These are phyloP conservation scores for Tapirus terrestris DNA, from an alignment of 2,113 vertebrate genomes.

Conservation along the genomic window DNA sequence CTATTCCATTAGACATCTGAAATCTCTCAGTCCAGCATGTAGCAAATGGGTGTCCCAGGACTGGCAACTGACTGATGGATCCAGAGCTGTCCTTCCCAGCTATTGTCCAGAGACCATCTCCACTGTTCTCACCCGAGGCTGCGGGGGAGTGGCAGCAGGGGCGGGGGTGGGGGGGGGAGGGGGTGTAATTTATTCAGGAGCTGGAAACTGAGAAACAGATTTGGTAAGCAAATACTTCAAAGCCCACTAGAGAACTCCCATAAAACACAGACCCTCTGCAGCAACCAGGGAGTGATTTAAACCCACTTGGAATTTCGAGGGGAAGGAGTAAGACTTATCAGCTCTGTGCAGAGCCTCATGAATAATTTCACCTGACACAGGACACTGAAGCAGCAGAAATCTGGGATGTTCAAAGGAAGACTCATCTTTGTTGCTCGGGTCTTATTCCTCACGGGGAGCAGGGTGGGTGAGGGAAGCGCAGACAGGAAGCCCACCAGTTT, in stretches of 20 bases:
- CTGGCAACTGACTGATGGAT: not conserved
- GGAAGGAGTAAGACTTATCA: constrained; percentile 47
- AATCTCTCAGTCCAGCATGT: not conserved
- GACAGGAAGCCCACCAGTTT: constrained; percentile 17
- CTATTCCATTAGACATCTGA: not conserved
- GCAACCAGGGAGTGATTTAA: constrained; percentile 68
- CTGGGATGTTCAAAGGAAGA: constrained; percentile 2
- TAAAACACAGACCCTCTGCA: constrained; percentile 61
- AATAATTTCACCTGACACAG: constrained; percentile 65
- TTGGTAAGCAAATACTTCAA: constrained; percentile 71
- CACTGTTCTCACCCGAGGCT: not conserved
- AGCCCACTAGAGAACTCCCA: constrained; percentile 68
- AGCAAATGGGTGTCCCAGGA: constrained; percentile 19
- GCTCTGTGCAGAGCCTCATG: not conserved
- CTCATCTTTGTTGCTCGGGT: not conserved
- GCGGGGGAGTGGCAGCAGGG: not conserved
- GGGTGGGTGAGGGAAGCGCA: not conserved
- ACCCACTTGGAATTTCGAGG: constrained; percentile 70
- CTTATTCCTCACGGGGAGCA: not conserved
- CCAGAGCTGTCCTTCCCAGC: not conserved
- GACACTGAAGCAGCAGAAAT: constrained; percentile 59
- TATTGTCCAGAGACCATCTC: not conserved
- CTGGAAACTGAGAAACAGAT: constrained; percentile 62
- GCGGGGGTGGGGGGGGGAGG: not conserved
- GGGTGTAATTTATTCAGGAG: constrained; percentile 60